Base-by-base conservation (phyloP, 2,888 invertebrate species). In the Physocephala rufipes region DNA sequence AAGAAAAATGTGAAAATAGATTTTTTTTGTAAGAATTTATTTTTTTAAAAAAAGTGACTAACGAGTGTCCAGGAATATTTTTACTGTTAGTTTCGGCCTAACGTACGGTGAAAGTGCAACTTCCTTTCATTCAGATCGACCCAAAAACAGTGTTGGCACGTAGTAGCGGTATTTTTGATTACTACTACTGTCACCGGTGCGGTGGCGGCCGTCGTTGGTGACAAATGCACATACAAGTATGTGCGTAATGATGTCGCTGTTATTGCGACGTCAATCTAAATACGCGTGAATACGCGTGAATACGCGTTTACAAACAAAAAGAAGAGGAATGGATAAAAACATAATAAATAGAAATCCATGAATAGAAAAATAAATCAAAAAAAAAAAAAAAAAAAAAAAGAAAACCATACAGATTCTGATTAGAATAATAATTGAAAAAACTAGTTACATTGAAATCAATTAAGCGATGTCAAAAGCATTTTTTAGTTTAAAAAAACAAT, bases 11-110 rank as follows among this genome's bases (percentile, higher is more conserved):
- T 12, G 21, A 62, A 26, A 45, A 24, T 21, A 45, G 47, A 13
- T 16, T 26, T 24, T 24, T 13, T 13, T 16, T 7, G 9, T 1
- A 21, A 43, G 45, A 21, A n/a, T 21, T 13, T n/a, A 62, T 7
- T 47, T 47, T 15, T 63, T 16, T 0, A 45, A 13, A 26, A 21
- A 9, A 45, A 47, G 47, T 12, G 45, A 47, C 1, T 7, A 1
- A 45, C 63, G 63, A 26, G 47, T 63, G 47, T 21, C 7, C n/a
- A 36, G n/a, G 62, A 55, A 58, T 63, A 47, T 63, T 63, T 26
- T 47, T 26, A 26, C 36, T 36, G 36, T 36, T 9, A 7, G 36
- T 9, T 9, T 15, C 59, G n/a, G n/a, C 30, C 4, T 36, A 4
- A 26, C 36, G 36, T 4, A 4, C 21, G 26, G 63, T 47, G 63